phyloP scores from a whole-genome alignment of 1,140 invertebrate genomes.

The Octopus sinensis region DNA sequence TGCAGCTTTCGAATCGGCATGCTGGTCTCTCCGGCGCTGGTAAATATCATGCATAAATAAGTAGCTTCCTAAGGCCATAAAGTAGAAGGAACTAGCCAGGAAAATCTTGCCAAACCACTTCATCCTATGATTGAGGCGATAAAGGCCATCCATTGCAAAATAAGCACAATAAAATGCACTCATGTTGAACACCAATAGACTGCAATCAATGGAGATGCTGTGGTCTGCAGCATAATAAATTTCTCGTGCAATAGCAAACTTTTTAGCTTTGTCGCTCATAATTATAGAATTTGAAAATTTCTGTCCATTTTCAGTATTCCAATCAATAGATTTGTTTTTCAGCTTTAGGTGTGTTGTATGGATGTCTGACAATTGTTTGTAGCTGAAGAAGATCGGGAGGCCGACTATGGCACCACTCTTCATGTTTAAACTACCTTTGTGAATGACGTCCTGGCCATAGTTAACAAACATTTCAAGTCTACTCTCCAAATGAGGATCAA shows the following conservation, averaged over 20 bases:
- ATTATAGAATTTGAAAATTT: slow-evolving; percentile 67
- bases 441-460: slow-evolving; percentile 66
- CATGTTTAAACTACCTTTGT: slow-evolving; percentile 57
- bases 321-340: slow-evolving; percentile 58
- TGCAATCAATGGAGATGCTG: slow-evolving; percentile 61
- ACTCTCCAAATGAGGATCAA: slow-evolving; percentile 51
- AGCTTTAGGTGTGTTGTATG: slow-evolving; percentile 53
- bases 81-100: slow-evolving; percentile 63
- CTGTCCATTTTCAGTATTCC: slow-evolving; percentile 64
- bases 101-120: slow-evolving; percentile 57
- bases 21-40: slow-evolving; percentile 64
- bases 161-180: slow-evolving; percentile 60
- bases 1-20: slow-evolving; percentile 65
- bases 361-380: slow-evolving; percentile 56
- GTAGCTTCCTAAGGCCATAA: slow-evolving; percentile 66
- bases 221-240: slow-evolving; percentile 55
- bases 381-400: slow-evolving; percentile 66
- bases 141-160: slow-evolving; percentile 59
- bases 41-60: slow-evolving; percentile 66
- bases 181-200: slow-evolving; percentile 57
- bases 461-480: slow-evolving; percentile 64
- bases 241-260: slow-evolving; percentile 75
- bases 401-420: slow-evolving; percentile 65
- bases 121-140: slow-evolving; percentile 62
- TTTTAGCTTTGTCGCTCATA: slow-evolving; percentile 71